Evolutionary conservation across 2,113 vertebrate species (phyloP).

Genomic region (Eudorcas thomsonii): DNA sequence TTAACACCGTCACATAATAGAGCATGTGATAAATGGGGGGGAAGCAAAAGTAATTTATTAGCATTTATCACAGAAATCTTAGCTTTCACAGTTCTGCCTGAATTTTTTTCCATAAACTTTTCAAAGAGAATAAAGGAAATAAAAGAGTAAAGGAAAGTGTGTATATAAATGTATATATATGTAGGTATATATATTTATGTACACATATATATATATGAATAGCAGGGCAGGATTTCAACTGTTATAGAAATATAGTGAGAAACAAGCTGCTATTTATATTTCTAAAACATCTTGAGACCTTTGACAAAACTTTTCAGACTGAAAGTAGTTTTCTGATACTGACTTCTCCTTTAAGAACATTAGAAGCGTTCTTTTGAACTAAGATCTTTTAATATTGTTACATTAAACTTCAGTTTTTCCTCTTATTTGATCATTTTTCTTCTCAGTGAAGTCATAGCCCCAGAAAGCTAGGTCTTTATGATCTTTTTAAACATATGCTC

Average conservation of each 20-base stretch:
- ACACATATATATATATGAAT: neutral
- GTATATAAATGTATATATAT: neutral
- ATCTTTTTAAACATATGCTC: neutral
- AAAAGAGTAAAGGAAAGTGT: neutral
- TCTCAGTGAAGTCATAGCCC: neutral
- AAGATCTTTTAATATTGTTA: neutral
- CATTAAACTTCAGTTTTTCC: slow-evolving; percentile 35
- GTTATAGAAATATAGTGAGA: slow-evolving; percentile 7
- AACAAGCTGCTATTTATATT: slow-evolving; percentile 17
- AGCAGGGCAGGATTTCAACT: neutral
- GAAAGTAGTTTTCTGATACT: neutral
- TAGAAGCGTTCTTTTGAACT: neutral
- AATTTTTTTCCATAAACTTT: neutral
- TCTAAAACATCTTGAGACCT: neutral
- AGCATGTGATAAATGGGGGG: neutral
- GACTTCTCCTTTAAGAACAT: neutral
- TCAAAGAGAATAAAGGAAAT: neutral
- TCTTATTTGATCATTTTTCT: slow-evolving; percentile 13
- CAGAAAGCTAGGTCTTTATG: neutral
- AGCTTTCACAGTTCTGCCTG: neutral
- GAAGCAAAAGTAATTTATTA: neutral
- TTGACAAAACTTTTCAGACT: neutral
- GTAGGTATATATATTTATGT: neutral
- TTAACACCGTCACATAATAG: neutral
- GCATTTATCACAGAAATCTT: neutral